These are phyloP conservation scores for Montipora capricornis DNA, from an alignment of 64 coral and sea anemone species.

Conservation along the genomic window DNA sequence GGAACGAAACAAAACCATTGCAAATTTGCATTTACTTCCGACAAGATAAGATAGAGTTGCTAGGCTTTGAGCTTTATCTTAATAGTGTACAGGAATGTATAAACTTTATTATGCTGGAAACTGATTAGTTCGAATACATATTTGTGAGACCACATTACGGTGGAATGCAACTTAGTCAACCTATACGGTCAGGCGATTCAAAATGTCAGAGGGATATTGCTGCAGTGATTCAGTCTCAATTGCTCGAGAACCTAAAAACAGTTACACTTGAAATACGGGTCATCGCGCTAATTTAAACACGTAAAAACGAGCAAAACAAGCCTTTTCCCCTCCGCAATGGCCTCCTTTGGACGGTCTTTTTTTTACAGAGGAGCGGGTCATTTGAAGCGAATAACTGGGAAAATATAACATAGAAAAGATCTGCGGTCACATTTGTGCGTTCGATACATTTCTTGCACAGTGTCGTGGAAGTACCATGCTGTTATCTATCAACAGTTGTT, in stretches of 20 bases:
- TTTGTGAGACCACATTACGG: background rate
- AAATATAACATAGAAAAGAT: background rate
- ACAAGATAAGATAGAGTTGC: background rate
- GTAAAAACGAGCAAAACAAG: background rate
- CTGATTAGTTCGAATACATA: background rate
- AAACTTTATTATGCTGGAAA: too few species aligned
- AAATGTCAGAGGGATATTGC: background rate
- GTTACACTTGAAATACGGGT: conserved; percentile 18
- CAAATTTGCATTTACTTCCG: background rate
- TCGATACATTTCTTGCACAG: background rate
- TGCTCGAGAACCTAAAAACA: background rate
- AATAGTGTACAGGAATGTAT: too few species aligned
- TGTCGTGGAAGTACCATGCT: conserved; percentile 28
- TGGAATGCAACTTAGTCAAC: background rate
- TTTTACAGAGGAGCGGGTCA: background rate
- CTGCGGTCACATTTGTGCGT: background rate
- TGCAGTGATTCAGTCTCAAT: conserved; percentile 27
- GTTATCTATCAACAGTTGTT: conserved; percentile 41
- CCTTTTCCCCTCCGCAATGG: too few species aligned
- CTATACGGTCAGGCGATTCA: background rate
- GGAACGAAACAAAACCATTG: background rate
- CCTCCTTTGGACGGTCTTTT: too few species aligned
- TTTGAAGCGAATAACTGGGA: background rate
- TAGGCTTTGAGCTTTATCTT: background rate
- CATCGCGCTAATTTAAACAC: background rate